A percentile compares a stretch with the other conserved stretches of the same genome.
phyloP scores from a whole-genome alignment of 2,888 invertebrate genomes.

The Matsumyia berberina region DNA sequence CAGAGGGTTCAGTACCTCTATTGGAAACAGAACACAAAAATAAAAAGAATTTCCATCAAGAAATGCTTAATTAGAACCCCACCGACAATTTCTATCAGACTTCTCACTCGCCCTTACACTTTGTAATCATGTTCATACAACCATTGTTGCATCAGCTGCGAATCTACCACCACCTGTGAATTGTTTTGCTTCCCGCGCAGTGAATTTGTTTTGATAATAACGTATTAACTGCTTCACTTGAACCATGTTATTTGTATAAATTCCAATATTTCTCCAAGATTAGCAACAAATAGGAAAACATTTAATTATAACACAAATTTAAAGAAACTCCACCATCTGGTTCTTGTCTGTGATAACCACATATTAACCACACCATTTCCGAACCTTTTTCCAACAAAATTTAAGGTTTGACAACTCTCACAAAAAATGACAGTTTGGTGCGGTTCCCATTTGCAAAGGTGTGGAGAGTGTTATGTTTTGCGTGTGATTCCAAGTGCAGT shows the following conservation, averaged over 20 bases:
- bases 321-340: not conserved
- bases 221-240: not conserved
- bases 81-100: not conserved
- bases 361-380: slow-evolving; percentile 1
- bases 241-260: not conserved
- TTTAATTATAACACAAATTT: not conserved
- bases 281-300: not conserved
- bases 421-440: slow-evolving; percentile 51
- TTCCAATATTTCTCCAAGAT: not conserved
- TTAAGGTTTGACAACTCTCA: slow-evolving; percentile 59
- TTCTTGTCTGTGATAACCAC: slow-evolving; percentile 32
- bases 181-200: slow-evolving; percentile 8
- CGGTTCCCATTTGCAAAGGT: slow-evolving; percentile 47
- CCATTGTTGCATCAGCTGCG: not conserved
- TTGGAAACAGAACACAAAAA: too few species aligned
- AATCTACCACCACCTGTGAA: slow-evolving; percentile 52
- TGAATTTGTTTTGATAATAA: not conserved
- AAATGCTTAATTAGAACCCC: too few species aligned
- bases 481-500: slow-evolving; percentile 39
- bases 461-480: slow-evolving; percentile 61
- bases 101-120: slow-evolving; percentile 31
- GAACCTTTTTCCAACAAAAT: slow-evolving; percentile 8
- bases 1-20: too few species aligned
- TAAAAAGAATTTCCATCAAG: too few species aligned
- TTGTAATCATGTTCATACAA: not conserved